Conservation (phyloP, 2,888 invertebrate genomes). For the Tetramorium bicarinatum region DNA sequence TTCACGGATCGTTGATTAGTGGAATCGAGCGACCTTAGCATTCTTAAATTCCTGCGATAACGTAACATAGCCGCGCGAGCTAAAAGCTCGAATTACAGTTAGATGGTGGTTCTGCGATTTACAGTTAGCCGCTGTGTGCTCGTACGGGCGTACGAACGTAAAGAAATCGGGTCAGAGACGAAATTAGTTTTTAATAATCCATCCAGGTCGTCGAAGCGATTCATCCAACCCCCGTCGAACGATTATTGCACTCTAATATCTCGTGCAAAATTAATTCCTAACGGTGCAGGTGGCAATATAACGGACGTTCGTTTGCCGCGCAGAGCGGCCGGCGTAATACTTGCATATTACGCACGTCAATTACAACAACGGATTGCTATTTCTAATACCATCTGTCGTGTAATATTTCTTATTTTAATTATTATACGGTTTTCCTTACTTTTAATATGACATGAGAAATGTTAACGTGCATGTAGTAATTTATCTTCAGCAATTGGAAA, state of each 20-base stretch:
- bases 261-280: slow-evolving; percentile 56
- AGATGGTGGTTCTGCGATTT: slow-evolving; percentile 74
- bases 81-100: slow-evolving; percentile 80
- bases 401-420: background rate
- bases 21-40: slow-evolving; percentile 39
- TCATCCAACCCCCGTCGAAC: slow-evolving; percentile 24
- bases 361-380: slow-evolving; percentile 22
- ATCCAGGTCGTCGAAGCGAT: background rate
- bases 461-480: background rate
- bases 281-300: slow-evolving; percentile 52
- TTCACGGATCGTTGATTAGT: slow-evolving; percentile 20
- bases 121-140: slow-evolving; percentile 70
- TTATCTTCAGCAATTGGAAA: background rate
- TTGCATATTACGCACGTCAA: slow-evolving; percentile 3
- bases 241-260: slow-evolving; percentile 52
- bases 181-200: slow-evolving; percentile 53
- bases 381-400: background rate
- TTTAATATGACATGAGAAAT: background rate
- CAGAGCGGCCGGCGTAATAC: background rate
- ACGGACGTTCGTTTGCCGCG: slow-evolving; percentile 12
- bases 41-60: slow-evolving; percentile 45
- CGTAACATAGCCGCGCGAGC: slow-evolving; percentile 59
- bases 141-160: slow-evolving; percentile 36
- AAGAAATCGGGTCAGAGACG: slow-evolving; percentile 73
- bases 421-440: background rate